These are phyloP conservation scores for Mormyrus lacerda DNA, from an alignment of 2,113 vertebrate species.

Conservation along the genomic window DNA sequence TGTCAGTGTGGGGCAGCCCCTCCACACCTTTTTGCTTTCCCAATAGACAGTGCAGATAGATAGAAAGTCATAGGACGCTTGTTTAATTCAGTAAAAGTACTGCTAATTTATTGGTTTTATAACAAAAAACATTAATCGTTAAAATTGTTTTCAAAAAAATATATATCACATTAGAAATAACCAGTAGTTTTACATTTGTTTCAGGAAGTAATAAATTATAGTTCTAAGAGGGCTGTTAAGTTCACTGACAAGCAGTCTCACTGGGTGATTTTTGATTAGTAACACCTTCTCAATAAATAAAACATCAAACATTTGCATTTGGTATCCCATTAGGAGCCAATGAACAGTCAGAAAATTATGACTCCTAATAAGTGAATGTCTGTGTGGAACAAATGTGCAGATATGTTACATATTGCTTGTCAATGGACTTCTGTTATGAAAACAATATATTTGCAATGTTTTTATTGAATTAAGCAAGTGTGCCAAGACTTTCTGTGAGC, in stretches of 20 bases:
- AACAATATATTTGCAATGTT: background rate
- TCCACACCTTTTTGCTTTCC: background rate
- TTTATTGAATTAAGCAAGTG: background rate
- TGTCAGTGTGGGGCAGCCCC: background rate
- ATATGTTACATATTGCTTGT: background rate
- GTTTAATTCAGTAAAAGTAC: background rate
- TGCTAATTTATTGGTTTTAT: background rate
- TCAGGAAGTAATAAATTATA: background rate
- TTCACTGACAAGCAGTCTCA: background rate
- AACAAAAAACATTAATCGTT: background rate
- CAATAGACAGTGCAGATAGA: background rate
- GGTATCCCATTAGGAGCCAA: background rate
- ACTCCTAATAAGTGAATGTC: background rate
- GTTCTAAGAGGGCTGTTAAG: background rate
- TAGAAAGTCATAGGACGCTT: background rate
- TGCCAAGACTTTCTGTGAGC: background rate
- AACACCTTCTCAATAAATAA: background rate
- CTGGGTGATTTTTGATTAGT: background rate
- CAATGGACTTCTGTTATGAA: background rate
- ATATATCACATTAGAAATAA: background rate
- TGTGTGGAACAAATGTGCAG: background rate
- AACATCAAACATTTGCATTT: background rate
- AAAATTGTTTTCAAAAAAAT: background rate
- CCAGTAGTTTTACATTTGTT: background rate
- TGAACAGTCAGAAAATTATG: background rate